These are phyloP conservation scores for Gobio occitaniae DNA, from an alignment of 2,797 vertebrate genomes.

Conservation along the genomic window DNA sequence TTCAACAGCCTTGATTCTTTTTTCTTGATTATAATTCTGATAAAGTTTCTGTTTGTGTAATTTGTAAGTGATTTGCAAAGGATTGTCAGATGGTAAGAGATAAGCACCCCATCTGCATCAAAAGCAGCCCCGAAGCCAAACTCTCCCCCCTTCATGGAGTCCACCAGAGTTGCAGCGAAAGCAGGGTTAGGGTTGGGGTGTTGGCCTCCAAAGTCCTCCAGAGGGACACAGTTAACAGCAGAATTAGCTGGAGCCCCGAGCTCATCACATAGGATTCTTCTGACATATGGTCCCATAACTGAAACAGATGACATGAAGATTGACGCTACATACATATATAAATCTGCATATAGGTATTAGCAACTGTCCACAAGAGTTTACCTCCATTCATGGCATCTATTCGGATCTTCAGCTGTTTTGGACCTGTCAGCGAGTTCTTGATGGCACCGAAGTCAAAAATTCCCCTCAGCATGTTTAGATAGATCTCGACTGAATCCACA, in stretches of 20 bases:
- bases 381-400: constrained; percentile 99
- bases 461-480: constrained; percentile 91
- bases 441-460: constrained; percentile 95
- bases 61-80: neutral
- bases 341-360: neutral
- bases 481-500: constrained; percentile 96
- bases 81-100: constrained; percentile 23
- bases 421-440: constrained; percentile 91
- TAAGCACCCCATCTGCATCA: constrained; percentile 92
- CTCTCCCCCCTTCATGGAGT: constrained; percentile 96
- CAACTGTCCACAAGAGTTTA: constrained; percentile 56
- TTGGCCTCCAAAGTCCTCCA: constrained; percentile 97
- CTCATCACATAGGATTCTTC: constrained; percentile 95
- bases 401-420: constrained; percentile 92
- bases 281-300: constrained; percentile 99
- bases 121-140: constrained; percentile 97
- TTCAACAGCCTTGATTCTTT: constrained; percentile 14
- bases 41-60: neutral
- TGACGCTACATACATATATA: neutral
- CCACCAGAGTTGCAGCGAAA: constrained; percentile 90
- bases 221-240: constrained; percentile 93
- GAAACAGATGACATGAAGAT: constrained; percentile 61
- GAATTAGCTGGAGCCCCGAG: constrained; percentile 96
- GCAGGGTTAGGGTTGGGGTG: constrained; percentile 94
- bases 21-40: neutral